A percentile compares a stretch with the other conserved stretches of the same genome.
These are phyloP conservation scores for Neodon shergylaensis DNA, from an alignment of 2,113 vertebrate genomes.

Conservation along the genomic window DNA sequence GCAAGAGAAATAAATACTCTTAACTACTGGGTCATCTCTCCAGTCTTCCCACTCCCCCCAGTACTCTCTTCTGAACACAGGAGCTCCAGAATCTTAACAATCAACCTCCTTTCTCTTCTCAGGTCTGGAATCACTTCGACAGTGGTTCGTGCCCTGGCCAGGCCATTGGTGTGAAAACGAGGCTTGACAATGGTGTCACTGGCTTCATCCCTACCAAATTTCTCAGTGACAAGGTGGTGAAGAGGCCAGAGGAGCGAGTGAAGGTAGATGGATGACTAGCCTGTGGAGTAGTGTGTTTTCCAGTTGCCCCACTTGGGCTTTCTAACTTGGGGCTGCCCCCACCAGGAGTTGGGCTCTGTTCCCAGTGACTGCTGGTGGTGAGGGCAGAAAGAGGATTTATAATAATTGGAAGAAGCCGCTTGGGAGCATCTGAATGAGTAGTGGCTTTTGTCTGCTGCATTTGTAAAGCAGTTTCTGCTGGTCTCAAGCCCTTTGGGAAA, in stretches of 20 bases:
- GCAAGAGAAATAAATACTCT: not conserved
- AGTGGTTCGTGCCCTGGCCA: slow-evolving; percentile 98
- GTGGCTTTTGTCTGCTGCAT: slow-evolving; percentile 76
- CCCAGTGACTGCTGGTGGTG: slow-evolving; percentile 19
- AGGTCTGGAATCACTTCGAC: slow-evolving; percentile 99
- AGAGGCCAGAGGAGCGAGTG: slow-evolving; percentile 97
- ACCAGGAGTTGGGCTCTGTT: slow-evolving; percentile 10
- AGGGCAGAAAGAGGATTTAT: slow-evolving; percentile 70
- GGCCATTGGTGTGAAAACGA: slow-evolving; percentile 95
- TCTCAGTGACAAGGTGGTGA: slow-evolving; percentile 98
- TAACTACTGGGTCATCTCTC: not conserved
- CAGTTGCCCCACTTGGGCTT: not conserved
- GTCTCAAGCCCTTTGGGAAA: slow-evolving; percentile 37
- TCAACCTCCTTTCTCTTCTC: slow-evolving; percentile 18
- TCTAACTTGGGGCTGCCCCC: not conserved
- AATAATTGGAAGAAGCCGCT: slow-evolving; percentile 73
- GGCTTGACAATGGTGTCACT: slow-evolving; percentile 96
- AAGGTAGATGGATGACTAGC: slow-evolving; percentile 88
- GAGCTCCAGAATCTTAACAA: slow-evolving; percentile 2
- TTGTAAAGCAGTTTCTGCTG: slow-evolving; percentile 48
- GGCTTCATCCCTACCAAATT: slow-evolving; percentile 99
- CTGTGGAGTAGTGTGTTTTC: not conserved
- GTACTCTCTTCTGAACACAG: not conserved
- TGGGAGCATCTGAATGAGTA: slow-evolving; percentile 81
- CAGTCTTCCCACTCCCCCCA: not conserved